Evolutionary conservation across 1,140 invertebrate genomes (phyloP).

Genomic region (Neotoxoptera formosana): DNA sequence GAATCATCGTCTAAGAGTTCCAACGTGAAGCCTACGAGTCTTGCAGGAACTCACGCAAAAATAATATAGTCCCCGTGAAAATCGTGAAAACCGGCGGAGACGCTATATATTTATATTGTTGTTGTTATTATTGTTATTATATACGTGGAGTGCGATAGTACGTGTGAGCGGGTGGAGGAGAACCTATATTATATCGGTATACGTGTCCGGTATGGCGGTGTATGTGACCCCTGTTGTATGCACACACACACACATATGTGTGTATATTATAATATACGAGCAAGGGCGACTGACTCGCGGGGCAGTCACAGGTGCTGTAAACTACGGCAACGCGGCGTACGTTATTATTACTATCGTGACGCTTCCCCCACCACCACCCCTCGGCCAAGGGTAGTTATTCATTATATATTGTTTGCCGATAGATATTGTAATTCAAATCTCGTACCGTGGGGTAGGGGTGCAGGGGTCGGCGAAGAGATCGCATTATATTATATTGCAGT

Average conservation of each 20-base stretch:
- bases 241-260: neutral
- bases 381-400: neutral
- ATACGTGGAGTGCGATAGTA: neutral
- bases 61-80: neutral
- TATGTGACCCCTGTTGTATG: neutral
- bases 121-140: neutral
- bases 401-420: constrained; percentile 43
- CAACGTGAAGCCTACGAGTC: neutral
- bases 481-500: neutral
- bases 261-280: neutral
- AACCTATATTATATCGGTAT: neutral
- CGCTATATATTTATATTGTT: neutral
- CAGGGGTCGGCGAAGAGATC: neutral
- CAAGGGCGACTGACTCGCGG: neutral
- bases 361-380: neutral
- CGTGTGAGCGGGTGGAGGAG: neutral
- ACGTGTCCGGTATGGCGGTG: neutral
- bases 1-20: neutral
- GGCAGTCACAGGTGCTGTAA: constrained; percentile 55
- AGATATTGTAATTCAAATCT: constrained; percentile 55
- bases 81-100: neutral
- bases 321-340: constrained; percentile 22
- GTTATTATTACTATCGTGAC: constrained; percentile 8
- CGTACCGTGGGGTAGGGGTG: neutral
- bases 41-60: neutral